A percentile compares a stretch with the other conserved stretches of the same genome.
These are phyloP conservation scores for Leucoma salicis DNA, from an alignment of 2,888 invertebrate species.

Conservation along the genomic window DNA sequence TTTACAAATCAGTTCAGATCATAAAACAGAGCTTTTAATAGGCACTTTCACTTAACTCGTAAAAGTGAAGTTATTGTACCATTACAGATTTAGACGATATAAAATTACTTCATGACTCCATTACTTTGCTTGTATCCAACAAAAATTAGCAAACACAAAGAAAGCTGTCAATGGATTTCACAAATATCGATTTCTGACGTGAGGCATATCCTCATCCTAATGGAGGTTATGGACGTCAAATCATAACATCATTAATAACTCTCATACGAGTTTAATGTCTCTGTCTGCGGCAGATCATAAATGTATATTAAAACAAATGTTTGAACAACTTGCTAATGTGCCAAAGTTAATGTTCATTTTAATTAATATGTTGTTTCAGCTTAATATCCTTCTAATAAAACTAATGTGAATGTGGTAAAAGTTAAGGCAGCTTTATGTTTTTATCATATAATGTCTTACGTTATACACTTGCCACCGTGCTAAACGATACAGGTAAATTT, in stretches of 20 bases:
- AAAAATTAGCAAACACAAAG: background rate
- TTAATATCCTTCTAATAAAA: no score
- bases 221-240: conserved; percentile 37
- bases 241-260: conserved; percentile 48
- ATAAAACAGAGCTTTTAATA: conserved; percentile 59
- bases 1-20: conserved; percentile 36
- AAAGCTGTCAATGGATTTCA: conserved; percentile 21
- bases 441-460: no score
- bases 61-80: conserved; percentile 37
- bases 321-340: conserved; percentile 13
- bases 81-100: conserved; percentile 13
- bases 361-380: no score
- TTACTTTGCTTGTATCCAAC: conserved; percentile 8
- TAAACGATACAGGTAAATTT: no score
- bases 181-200: conserved; percentile 5
- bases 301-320: conserved; percentile 32
- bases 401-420: no score
- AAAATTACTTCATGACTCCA: conserved; percentile 12
- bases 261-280: conserved; percentile 44
- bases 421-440: no score
- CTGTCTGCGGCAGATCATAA: conserved; percentile 36
- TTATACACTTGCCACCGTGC: no score
- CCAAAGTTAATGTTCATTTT: background rate
- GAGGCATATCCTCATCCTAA: no score
- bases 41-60: conserved; percentile 50